Evolutionary conservation across 2,113 vertebrate genomes (phyloP).

Genomic region (Arvicanthis niloticus): DNA sequence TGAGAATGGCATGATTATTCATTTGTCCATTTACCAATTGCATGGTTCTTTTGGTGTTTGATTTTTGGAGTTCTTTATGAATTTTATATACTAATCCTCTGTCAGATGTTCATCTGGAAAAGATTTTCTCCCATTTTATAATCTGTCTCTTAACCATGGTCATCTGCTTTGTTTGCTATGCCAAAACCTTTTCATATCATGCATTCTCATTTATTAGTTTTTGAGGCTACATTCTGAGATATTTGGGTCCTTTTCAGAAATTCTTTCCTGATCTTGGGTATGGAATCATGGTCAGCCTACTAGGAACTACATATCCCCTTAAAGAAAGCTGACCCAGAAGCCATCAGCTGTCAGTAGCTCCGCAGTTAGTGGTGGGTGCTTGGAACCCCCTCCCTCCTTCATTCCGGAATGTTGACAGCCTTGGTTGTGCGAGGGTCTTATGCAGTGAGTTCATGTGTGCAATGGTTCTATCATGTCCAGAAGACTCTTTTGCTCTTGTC

Average conservation of each 20-base stretch:
- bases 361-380: not conserved
- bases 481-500: not conserved
- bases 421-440: no score
- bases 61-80: no score
- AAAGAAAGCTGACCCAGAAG: not conserved
- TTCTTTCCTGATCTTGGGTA: not conserved
- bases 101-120: no score
- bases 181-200: not conserved
- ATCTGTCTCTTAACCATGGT: not conserved
- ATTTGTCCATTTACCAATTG: not conserved
- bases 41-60: not conserved
- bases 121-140: no score
- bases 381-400: not conserved
- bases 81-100: no score
- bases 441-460: not conserved
- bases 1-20: not conserved
- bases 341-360: not conserved
- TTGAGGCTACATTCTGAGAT: not conserved
- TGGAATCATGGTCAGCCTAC: not conserved
- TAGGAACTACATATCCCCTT: not conserved
- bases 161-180: not conserved
- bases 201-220: not conserved
- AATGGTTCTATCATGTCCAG: not conserved
- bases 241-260: not conserved
- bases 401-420: not conserved